These are phyloP conservation scores for Nasonovia ribisnigri DNA, from an alignment of 2,888 invertebrate genomes.

Conservation along the genomic window DNA sequence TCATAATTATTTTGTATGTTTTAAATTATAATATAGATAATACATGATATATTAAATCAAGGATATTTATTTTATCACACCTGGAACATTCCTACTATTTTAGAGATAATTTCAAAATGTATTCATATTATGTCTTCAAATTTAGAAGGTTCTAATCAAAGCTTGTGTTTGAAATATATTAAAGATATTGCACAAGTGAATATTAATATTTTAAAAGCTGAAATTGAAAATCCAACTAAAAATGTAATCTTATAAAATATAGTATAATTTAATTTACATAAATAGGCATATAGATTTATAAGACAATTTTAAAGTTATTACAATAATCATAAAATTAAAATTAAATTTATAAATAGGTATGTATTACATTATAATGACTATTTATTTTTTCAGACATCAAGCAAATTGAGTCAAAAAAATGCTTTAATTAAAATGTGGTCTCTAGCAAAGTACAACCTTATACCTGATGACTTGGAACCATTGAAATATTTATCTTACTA, in stretches of 20 bases:
- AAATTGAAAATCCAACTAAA: conserved; percentile 25
- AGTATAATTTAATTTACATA: neutral
- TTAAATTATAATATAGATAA: conserved; percentile 23
- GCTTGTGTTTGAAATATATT: conserved; percentile 1
- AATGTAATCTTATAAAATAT: conserved; percentile 16
- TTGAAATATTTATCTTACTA: conserved; percentile 58
- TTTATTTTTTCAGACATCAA: conserved; percentile 23
- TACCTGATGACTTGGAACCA: conserved; percentile 51
- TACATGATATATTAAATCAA: neutral
- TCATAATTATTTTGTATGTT: neutral
- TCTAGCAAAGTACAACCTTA: conserved; percentile 42
- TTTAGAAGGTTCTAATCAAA: neutral
- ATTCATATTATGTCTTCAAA: conserved; percentile 28
- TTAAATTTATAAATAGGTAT: neutral
- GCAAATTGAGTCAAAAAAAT: conserved; percentile 13
- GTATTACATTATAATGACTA: neutral
- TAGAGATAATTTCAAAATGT: conserved; percentile 49
- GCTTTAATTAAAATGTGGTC: conserved; percentile 55
- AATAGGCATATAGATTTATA: neutral
- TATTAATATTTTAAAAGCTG: conserved; percentile 44
- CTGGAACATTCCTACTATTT: conserved; percentile 37
- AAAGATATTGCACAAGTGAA: conserved; percentile 9
- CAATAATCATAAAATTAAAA: neutral
- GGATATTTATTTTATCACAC: conserved; percentile 17
- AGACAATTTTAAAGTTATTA: neutral